Conservation (phyloP, 2,797 vertebrate genomes). For the Phrynocephalus vlangalii region DNA sequence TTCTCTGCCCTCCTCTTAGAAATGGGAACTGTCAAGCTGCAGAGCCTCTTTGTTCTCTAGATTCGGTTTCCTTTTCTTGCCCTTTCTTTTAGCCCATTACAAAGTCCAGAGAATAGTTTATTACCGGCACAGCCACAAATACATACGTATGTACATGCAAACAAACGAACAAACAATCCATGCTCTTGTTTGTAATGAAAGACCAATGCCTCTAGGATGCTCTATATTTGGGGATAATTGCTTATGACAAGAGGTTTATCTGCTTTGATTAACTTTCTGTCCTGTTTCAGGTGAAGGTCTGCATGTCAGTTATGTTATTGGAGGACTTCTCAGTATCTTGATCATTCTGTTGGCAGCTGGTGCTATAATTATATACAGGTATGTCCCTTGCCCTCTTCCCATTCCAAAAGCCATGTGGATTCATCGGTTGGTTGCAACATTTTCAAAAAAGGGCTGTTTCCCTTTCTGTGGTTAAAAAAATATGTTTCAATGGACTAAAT, state of each 20-base stretch:
- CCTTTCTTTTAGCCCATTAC: no score
- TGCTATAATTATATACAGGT: conserved; percentile 94
- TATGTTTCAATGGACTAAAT: not conserved
- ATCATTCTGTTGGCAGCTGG: conserved; percentile 91
- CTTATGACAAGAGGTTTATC: conserved; percentile 1
- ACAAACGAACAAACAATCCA: no score
- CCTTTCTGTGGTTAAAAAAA: conserved; percentile 30
- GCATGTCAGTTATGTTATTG: conserved; percentile 92
- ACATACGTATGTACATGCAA: no score
- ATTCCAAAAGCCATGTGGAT: conserved; percentile 3
- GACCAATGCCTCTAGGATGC: not conserved
- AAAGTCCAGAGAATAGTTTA: no score
- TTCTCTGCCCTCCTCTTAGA: no score
- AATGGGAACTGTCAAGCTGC: no score
- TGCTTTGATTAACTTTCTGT: conserved; percentile 18
- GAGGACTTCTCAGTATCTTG: conserved; percentile 90
- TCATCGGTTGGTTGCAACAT: not conserved
- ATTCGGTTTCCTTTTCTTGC: no score
- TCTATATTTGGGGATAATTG: not conserved
- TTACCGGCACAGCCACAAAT: no score
- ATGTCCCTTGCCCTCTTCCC: conserved; percentile 36
- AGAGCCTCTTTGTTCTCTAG: no score
- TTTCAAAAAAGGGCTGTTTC: not conserved
- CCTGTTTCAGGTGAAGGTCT: conserved; percentile 88
- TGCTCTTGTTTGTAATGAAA: not conserved